These are phyloP conservation scores for Sebastes matsubarae DNA, from an alignment of 2,797 vertebrate genomes.

Conservation along the genomic window DNA sequence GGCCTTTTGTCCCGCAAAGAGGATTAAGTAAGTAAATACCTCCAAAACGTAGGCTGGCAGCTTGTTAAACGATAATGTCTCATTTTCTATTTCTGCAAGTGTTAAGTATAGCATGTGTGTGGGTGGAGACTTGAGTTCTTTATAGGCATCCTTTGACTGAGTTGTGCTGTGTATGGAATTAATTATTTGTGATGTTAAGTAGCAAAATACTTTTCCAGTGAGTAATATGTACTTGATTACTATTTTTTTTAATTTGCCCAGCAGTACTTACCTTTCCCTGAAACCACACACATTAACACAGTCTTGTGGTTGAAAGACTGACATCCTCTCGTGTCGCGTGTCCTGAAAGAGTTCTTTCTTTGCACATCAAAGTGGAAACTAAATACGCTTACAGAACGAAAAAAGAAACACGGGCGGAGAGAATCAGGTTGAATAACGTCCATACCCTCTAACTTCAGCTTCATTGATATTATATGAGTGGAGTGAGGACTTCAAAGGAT, in stretches of 20 bases:
- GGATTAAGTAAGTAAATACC: background rate
- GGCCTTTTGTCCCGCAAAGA: background rate
- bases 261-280: background rate
- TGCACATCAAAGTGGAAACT: slow-evolving; percentile 59
- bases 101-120: background rate
- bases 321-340: slow-evolving; percentile 9
- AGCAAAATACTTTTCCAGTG: background rate
- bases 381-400: slow-evolving; percentile 39
- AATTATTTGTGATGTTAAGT: background rate
- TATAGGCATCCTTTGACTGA: background rate
- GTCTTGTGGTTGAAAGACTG: slow-evolving; percentile 12
- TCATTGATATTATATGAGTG: slow-evolving; percentile 52
- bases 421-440: slow-evolving; percentile 44
- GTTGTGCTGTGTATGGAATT: background rate
- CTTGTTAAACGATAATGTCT: background rate
- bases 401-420: slow-evolving; percentile 27
- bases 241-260: background rate
- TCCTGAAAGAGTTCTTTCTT: slow-evolving; percentile 42
- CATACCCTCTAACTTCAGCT: slow-evolving; percentile 33
- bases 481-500: slow-evolving; percentile 59
- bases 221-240: background rate
- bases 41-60: background rate
- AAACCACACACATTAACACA: slow-evolving; percentile 1
- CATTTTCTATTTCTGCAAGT: background rate
- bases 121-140: background rate